Base-by-base conservation (phyloP, 2,113 vertebrate genomes). In the Regulus satrapa region DNA sequence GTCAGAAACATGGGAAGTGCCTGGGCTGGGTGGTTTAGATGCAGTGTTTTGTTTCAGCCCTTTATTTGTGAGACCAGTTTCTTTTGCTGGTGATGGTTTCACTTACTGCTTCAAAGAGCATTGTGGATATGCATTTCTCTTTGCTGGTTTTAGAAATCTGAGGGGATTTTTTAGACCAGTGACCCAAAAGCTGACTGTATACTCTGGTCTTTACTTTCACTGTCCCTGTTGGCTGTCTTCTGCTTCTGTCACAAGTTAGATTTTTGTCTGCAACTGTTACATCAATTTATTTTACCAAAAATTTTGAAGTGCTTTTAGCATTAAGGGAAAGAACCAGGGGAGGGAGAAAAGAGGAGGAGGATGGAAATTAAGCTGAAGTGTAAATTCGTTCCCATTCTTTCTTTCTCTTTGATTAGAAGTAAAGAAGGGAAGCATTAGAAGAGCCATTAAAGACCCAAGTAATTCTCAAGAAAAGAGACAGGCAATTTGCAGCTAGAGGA, bases 331-430 rank as follows among this genome's bases (percentile, higher is more conserved):
- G 85, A 75, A 92, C 80, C 75, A 96, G 6, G 9, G 5, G 24
- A 69, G 36, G 31, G 32, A 88, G 36, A 84, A 63, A 94, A 96
- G 85, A 94, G 56, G 76, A 96, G 45, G 66, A 97, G 92, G 76
- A 68, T 51, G 76, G 83, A 96, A 96, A 97, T 98, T 94, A 97
- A 82, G 88, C 43, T 97, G 91, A 97, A 95, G 85, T 92, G 36
- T 97, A 95, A 96, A 97, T 98, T 89, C 0, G 28, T 97, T 97
- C 52, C 89, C 6, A 9, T 38, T 58, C 68, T 96, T 96, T 67
- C 86, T 96, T 97, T 93, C 87, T 94, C 78, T 97, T 97, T 97
- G 95, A 97, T 98, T 97, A 97, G 93, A 96, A 96, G 59, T 92
- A 84, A 97, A 97, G 79, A 78, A 97, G 83, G 76, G 61, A 95